Evolutionary conservation across 2,888 invertebrate species (phyloP).

Genomic region (Harpalus rubripes): DNA sequence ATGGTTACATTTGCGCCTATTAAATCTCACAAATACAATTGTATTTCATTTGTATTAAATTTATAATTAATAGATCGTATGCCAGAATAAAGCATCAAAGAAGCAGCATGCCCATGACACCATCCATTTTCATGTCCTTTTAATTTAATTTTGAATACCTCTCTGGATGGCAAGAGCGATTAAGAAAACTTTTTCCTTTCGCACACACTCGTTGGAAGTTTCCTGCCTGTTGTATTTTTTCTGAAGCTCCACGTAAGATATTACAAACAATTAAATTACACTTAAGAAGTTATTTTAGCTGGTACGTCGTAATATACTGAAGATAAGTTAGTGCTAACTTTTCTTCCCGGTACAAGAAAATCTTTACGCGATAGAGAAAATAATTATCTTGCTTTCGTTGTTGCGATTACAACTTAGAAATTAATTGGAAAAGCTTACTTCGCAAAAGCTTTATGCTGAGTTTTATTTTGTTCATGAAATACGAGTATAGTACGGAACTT

Average conservation of each 20-base stretch:
- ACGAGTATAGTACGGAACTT: too few relatives aligned
- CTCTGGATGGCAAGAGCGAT: conserved; percentile 33
- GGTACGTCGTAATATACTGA: conserved; percentile 39
- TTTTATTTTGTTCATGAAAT: neutral
- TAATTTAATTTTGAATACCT: conserved; percentile 41
- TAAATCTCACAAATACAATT: neutral
- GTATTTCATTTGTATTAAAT: neutral
- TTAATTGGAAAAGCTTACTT: neutral
- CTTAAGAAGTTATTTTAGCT: conserved; percentile 60
- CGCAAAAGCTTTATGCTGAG: neutral
- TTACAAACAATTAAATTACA: conserved; percentile 63
- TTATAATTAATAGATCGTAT: conserved; percentile 6
- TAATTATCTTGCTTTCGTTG: conserved; percentile 10
- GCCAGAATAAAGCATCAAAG: neutral
- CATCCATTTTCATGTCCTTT: neutral
- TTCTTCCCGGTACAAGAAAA: conserved; percentile 23
- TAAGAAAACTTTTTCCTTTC: conserved; percentile 50
- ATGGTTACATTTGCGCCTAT: neutral
- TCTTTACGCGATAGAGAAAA: conserved; percentile 23
- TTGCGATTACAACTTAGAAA: conserved; percentile 3
- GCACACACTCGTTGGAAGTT: conserved; percentile 30
- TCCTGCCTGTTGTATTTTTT: conserved; percentile 44
- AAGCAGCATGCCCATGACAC: neutral
- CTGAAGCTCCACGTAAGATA: conserved; percentile 40
- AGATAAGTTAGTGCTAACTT: conserved; percentile 40